Evolutionary conservation across 2,888 invertebrate genomes (phyloP).

Genomic region (Parnassius orleans): DNA sequence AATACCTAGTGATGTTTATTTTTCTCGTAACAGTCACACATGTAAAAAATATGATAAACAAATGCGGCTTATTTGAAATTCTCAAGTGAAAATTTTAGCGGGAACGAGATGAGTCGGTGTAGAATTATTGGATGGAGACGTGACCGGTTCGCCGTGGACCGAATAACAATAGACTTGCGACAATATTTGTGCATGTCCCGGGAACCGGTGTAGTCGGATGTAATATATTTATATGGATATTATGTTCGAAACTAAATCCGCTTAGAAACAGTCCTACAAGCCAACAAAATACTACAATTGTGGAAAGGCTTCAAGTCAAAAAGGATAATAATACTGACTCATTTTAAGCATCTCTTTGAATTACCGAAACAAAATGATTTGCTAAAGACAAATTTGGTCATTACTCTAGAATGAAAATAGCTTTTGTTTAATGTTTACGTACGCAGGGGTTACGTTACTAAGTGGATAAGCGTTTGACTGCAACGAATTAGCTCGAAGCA

Average conservation of each 20-base stretch:
- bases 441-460: too few relatives aligned
- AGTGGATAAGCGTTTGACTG: too few relatives aligned
- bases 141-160: slow-evolving; percentile 57
- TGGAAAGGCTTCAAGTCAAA: background rate
- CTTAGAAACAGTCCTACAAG: slow-evolving; percentile 14
- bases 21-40: slow-evolving; percentile 2
- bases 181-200: slow-evolving; percentile 44
- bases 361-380: too few relatives aligned
- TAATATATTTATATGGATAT: slow-evolving; percentile 5
- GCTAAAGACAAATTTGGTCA: too few relatives aligned
- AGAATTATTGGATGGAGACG: slow-evolving; percentile 73
- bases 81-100: slow-evolving; percentile 67
- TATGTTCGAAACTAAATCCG: slow-evolving; percentile 24
- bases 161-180: slow-evolving; percentile 61
- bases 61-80: slow-evolving; percentile 62
- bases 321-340: background rate
- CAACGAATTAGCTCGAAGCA: too few relatives aligned
- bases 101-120: slow-evolving; percentile 62
- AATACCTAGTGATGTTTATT: too few relatives aligned
- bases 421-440: too few relatives aligned
- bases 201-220: slow-evolving; percentile 7
- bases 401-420: too few relatives aligned
- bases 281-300: slow-evolving; percentile 7
- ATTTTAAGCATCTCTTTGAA: too few relatives aligned
- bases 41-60: slow-evolving; percentile 31